A percentile compares a stretch with the other conserved stretches of the same genome.
Conservation (phyloP, 1,140 invertebrate genomes). For the Pemphigus obesinymphae region DNA sequence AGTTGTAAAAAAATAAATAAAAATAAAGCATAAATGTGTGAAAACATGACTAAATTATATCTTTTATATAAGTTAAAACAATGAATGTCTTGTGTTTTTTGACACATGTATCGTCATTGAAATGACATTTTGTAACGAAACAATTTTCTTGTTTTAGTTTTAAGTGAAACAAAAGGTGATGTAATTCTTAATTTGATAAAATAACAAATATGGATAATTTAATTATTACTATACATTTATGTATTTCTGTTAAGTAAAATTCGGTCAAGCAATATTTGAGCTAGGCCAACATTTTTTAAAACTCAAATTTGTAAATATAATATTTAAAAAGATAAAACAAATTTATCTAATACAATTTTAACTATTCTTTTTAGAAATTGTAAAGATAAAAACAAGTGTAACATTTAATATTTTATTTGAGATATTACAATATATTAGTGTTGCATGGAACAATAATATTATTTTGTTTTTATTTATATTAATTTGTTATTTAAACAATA, state of each 20-base stretch:
- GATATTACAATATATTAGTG: slow-evolving; percentile 41
- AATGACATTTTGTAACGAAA: slow-evolving; percentile 25
- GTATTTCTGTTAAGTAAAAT: slow-evolving; percentile 39
- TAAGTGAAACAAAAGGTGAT: slow-evolving; percentile 41
- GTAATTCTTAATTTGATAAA: slow-evolving; percentile 40
- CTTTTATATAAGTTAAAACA: slow-evolving; percentile 37
- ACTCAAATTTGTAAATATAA: slow-evolving; percentile 37
- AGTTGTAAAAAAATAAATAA: slow-evolving; percentile 31
- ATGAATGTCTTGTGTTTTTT: slow-evolving; percentile 27
- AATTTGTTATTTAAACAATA: no score
- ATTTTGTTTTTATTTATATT: slow-evolving; percentile 5
- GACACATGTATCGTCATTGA: background rate
- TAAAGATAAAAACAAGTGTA: slow-evolving; percentile 37
- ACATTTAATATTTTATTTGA: slow-evolving; percentile 41
- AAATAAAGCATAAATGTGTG: slow-evolving; percentile 29
- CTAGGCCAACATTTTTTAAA: slow-evolving; percentile 34
- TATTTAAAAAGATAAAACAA: slow-evolving; percentile 33
- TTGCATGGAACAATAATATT: slow-evolving; percentile 40
- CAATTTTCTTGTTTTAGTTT: slow-evolving; percentile 36
- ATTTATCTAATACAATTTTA: slow-evolving; percentile 39
- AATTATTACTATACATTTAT: slow-evolving; percentile 38
- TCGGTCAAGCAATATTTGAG: slow-evolving; percentile 28
- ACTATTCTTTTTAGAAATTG: slow-evolving; percentile 41
- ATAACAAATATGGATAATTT: slow-evolving; percentile 21
- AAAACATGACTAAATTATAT: slow-evolving; percentile 34